These are phyloP conservation scores for Ancistrus triradiatus DNA, from an alignment of 2,113 vertebrate genomes.

Conservation along the genomic window DNA sequence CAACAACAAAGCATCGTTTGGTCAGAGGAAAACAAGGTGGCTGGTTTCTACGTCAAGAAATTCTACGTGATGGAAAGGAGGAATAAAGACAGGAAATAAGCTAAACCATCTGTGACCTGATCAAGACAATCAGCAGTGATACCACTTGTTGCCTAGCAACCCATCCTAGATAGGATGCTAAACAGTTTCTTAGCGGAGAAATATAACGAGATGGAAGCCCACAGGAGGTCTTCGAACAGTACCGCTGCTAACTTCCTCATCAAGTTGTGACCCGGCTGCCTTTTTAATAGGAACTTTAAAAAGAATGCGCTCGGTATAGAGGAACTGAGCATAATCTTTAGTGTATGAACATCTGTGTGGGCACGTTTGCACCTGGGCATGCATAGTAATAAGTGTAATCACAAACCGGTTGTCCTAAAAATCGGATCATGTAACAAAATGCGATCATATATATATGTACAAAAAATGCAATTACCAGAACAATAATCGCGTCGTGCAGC, in stretches of 20 bases:
- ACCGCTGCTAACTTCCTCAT: too few relatives aligned
- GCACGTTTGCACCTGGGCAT: background rate
- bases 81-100: background rate
- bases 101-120: too few relatives aligned
- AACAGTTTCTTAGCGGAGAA: constrained; percentile 4
- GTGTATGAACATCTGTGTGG: background rate
- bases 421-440: too few relatives aligned
- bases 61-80: too few relatives aligned
- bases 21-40: too few relatives aligned
- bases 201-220: background rate
- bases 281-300: background rate
- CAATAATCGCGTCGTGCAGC: constrained; percentile 82
- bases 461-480: constrained; percentile 77
- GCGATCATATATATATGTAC: background rate
- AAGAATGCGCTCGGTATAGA: background rate
- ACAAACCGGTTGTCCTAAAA: too few relatives aligned
- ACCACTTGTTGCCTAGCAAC: constrained; percentile 14
- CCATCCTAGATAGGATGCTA: constrained; percentile 2
- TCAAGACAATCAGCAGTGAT: background rate
- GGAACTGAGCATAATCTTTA: background rate
- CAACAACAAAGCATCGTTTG: too few relatives aligned
- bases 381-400: background rate
- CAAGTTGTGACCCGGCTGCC: too few relatives aligned
- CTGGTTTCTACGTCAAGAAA: too few relatives aligned
- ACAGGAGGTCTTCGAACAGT: background rate